Evolutionary conservation across 2,113 vertebrate species (phyloP), one percentile per base, ranked within the genome.

Genomic region (Cyanistes caeruleus): DNA sequence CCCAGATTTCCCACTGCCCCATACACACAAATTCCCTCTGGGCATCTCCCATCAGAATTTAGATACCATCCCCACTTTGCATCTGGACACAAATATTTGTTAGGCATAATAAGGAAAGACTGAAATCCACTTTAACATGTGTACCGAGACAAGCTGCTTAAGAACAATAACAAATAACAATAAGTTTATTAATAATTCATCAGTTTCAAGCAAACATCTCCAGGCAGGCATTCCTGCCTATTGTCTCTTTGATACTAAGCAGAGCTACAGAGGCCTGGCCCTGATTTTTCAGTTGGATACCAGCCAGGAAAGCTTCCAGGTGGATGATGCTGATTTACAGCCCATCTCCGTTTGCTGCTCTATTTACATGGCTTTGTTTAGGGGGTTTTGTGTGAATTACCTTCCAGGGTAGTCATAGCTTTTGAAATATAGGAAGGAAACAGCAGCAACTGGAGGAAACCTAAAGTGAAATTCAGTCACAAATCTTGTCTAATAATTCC

Each of bases 111-210:
- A 55, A 86, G 78, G 60, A 75, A 73, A 75, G 86, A 19, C 63
- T 58, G 55, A 75, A 94, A 96, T 69, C 76, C 87, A 55, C 79
- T 81, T 59, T 46, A 81, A 78, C 64, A 52, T 22, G 7, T 75
- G 51, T 75, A 72, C 63, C 3, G 37, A 95, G 56, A 81, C 69
- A 67, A 63, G 74, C 72, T 69, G 62, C 31, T 91, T 70, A 90
- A 92, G 69, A 92, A 91, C 74, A 93, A 73, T 41, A 95, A 84
- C 79, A 94, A 89, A 89, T 83, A 96, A 87, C 80, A 89, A 56
- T 86, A 64, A n/a, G 48, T 43, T 95, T 78, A 91, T 96, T 94
- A 93, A 94, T 89, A 95, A 95, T 75, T 92, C 68, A 88, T 97
- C 74, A 6, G 0, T 95, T 77, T 90, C 86, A 63, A 77, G 90